A percentile compares a stretch with the other conserved stretches of the same genome.
Evolutionary conservation across 1,140 invertebrate genomes (phyloP).

Genomic region (Solen grandis): DNA sequence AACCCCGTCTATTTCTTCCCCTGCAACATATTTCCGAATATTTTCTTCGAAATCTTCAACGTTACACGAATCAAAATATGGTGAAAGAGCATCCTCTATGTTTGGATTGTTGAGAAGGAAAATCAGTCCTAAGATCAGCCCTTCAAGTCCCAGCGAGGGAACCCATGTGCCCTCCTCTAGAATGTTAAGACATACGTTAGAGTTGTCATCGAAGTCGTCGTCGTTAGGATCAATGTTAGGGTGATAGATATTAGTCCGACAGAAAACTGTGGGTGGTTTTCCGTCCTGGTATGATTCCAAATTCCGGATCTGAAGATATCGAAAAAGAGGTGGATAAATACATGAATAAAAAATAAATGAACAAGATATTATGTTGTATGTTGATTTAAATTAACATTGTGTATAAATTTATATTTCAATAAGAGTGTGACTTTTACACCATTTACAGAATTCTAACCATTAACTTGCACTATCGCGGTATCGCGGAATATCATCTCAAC

Average conservation of each 20-base stretch:
- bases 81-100: constrained; percentile 66
- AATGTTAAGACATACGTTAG: constrained; percentile 71
- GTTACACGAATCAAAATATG: constrained; percentile 59
- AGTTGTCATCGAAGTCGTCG: neutral
- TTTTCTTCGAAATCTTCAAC: constrained; percentile 59
- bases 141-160: constrained; percentile 58
- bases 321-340: neutral
- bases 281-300: constrained; percentile 46
- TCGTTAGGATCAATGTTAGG: constrained; percentile 72
- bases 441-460: too few relatives aligned
- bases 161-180: constrained; percentile 67
- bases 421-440: too few relatives aligned
- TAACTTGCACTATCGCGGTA: too few relatives aligned
- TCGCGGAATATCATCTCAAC: too few relatives aligned
- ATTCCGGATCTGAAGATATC: constrained; percentile 38
- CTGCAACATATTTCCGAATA: constrained; percentile 65
- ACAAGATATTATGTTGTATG: neutral
- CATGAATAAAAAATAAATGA: neutral
- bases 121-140: constrained; percentile 66
- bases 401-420: too few relatives aligned
- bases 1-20: constrained; percentile 65
- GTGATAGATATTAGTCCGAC: constrained; percentile 72
- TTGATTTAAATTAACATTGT: too few relatives aligned
- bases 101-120: constrained; percentile 75
- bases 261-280: constrained; percentile 59